Conservation (phyloP, 2,888 invertebrate genomes). For the Pandemis heparana region DNA sequence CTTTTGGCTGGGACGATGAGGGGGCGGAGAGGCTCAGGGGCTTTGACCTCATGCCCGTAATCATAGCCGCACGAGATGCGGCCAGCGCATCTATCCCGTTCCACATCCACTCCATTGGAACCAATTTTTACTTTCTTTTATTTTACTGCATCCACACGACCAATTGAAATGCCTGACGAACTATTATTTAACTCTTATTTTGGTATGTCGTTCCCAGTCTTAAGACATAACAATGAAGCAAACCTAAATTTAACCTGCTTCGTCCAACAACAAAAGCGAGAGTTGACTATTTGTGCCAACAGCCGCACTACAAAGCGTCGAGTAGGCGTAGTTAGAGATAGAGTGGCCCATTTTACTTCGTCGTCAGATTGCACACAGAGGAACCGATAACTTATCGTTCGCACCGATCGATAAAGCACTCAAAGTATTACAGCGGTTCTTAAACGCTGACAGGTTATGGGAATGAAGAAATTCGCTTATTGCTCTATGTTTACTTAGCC, state of each 20-base stretch:
- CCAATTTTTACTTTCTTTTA: constrained; percentile 36
- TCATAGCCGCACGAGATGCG: constrained; percentile 55
- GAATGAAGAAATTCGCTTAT: constrained; percentile 48
- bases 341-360: constrained; percentile 69
- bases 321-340: constrained; percentile 64
- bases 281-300: constrained; percentile 61
- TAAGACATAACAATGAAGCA: constrained; percentile 46
- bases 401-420: constrained; percentile 75
- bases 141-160: constrained; percentile 21
- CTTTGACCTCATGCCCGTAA: constrained; percentile 71
- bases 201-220: background rate
- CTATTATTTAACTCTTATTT: constrained; percentile 36
- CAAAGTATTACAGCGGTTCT: constrained; percentile 46
- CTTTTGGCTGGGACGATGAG: constrained; percentile 46
- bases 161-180: constrained; percentile 18
- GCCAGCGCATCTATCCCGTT: constrained; percentile 33
- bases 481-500: constrained; percentile 45
- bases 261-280: constrained; percentile 55
- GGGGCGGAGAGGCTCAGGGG: constrained; percentile 52
- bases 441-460: constrained; percentile 31
- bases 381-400: constrained; percentile 71
- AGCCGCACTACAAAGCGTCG: constrained; percentile 51
- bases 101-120: constrained; percentile 23
- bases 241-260: constrained; percentile 52
- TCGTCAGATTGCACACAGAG: constrained; percentile 57